Percentiles rank a stretch among this genome's conserved stretches.
These are phyloP conservation scores for Patella ulyssiponensis DNA, from an alignment of 2,888 invertebrate genomes.

Conservation along the genomic window DNA sequence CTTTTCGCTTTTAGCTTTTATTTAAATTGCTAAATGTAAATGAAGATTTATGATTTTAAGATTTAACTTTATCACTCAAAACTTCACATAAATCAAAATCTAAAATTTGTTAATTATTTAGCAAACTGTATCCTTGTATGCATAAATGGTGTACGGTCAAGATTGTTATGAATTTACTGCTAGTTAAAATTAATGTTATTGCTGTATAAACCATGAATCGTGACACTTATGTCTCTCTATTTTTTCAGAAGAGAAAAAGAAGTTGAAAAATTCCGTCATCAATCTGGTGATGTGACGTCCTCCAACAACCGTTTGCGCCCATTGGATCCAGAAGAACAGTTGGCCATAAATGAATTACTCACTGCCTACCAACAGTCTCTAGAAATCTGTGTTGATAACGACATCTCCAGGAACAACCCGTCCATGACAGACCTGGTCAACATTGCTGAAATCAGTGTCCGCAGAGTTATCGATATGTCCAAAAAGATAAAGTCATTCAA, in stretches of 20 bases:
- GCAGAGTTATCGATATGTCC: slow-evolving; percentile 80
- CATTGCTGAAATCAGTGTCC: slow-evolving; percentile 76
- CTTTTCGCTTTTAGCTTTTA: no score
- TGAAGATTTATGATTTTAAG: no score
- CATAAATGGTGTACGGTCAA: no score
- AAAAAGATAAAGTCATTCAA: slow-evolving; percentile 83
- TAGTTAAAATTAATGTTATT: no score
- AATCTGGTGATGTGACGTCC: slow-evolving; percentile 61
- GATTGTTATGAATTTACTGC: no score
- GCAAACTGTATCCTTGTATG: no score
- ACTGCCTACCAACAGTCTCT: slow-evolving; percentile 68
- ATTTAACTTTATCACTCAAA: no score
- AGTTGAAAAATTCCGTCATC: slow-evolving; percentile 27
- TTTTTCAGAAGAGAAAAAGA: slow-evolving; percentile 29
- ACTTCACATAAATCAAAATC: no score
- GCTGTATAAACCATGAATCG: no score
- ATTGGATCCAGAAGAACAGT: slow-evolving; percentile 63
- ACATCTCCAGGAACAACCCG: slow-evolving; percentile 57
- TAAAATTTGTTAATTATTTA: no score
- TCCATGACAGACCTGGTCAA: slow-evolving; percentile 70
- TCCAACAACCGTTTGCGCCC: slow-evolving; percentile 47
- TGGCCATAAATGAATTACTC: slow-evolving; percentile 66
- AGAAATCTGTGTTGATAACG: slow-evolving; percentile 67
- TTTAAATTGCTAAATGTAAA: no score
- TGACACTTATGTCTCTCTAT: no score